A percentile compares a stretch with the other conserved stretches of the same genome.
These are phyloP conservation scores for Sorex fumeus DNA, from an alignment of 2,113 vertebrate species.

Conservation along the genomic window DNA sequence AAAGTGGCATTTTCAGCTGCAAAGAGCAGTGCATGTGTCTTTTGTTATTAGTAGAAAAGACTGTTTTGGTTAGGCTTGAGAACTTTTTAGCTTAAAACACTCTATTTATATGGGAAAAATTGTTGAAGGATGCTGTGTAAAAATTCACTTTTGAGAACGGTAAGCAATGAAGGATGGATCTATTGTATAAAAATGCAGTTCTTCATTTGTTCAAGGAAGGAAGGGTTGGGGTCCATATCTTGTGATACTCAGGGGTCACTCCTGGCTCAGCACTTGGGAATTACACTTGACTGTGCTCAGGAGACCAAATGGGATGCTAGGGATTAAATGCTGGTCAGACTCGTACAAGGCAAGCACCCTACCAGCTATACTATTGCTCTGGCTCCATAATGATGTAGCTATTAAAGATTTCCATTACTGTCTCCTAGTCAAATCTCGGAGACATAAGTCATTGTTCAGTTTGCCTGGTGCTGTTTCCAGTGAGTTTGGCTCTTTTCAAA, in stretches of 20 bases:
- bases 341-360: too few relatives aligned
- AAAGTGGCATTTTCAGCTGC: not conserved
- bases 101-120: not conserved
- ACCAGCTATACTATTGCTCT: too few relatives aligned
- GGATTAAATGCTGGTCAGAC: too few relatives aligned
- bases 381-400: not conserved
- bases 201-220: too few relatives aligned
- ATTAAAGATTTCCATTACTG: not conserved
- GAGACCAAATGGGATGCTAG: too few relatives aligned
- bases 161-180: not conserved
- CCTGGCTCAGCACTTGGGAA: too few relatives aligned
- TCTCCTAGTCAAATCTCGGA: not conserved
- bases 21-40: not conserved
- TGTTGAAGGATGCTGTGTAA: not conserved
- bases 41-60: not conserved
- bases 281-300: too few relatives aligned
- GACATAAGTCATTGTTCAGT: not conserved
- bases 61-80: not conserved
- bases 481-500: not conserved
- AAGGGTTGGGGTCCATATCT: not conserved
- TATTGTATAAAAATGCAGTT: not conserved
- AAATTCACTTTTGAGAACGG: not conserved
- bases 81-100: not conserved
- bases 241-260: too few relatives aligned
- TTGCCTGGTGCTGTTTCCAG: not conserved